Base-by-base conservation (phyloP, 2,113 vertebrate genomes). In the Boulengeromyrus knoepffleri region DNA sequence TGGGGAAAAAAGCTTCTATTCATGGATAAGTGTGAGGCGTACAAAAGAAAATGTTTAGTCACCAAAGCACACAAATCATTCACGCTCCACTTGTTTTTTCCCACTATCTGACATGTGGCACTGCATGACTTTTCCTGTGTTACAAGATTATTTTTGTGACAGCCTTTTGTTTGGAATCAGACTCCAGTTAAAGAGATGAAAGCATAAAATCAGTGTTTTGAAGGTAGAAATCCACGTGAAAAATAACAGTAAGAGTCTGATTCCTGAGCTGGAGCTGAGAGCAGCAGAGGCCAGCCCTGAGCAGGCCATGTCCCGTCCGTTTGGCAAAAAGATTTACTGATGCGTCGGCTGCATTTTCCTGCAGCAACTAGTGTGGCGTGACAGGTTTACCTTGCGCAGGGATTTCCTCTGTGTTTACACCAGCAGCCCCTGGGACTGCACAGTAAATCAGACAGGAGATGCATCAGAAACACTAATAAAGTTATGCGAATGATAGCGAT, bases 361-460 rank as follows among this genome's bases (percentile, higher is more conserved):
- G 56, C 92, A 93, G 92, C 90, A 89, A 89, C 89, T 91, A 93
- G 92, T 93, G 91, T 90, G 87, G 92, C 83, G 92, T 47, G 86
- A 89, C 92, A 90, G 92, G 91, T 93, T 92, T 92, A 92, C 88
- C 91, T 92, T 24, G 49, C 90, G 91, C 90, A 89, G 91, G 87
- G 84, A 91, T 93, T 93, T 91, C 93, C 90, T 94, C 92, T 17
- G 91, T 74, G 94, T 90, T 92, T 95, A 10, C 31, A 92, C 93
- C 93, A 92, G 58, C 39, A 94, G 94, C 94, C 94, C 94, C 56
- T 91, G 94, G 93, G 94, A 95, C 92, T 90, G 89, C 91, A 90
- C 94, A 94, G 93, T 94, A 94, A 95, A 95, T 95, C 94, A 94
- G 92, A 94, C 94, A 95, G 95, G 93, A 95, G 96, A 95, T 94